Evolutionary conservation across 2,888 invertebrate species (phyloP).

Genomic region (Xestia rhomboidea): DNA sequence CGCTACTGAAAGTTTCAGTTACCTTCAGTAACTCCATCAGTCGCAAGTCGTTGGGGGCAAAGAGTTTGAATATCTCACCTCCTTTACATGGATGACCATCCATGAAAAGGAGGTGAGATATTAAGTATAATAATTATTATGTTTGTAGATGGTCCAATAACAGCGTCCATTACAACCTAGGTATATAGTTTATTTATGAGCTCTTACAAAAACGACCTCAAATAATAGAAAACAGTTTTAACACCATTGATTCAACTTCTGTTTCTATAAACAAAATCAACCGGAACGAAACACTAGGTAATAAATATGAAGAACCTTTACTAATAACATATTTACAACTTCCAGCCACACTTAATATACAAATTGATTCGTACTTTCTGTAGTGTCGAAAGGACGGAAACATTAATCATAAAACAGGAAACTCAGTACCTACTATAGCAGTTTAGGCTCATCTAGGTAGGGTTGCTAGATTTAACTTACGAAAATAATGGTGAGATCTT

Average conservation of each 20-base stretch:
- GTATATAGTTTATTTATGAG: not conserved
- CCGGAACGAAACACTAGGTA: constrained; percentile 18
- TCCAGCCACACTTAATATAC: constrained; percentile 52
- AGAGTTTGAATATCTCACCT: too few relatives aligned
- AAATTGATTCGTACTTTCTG: constrained; percentile 58
- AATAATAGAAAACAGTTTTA: not conserved
- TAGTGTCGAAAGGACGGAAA: constrained; percentile 82
- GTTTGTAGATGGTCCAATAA: too few relatives aligned
- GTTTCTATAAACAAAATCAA: not conserved
- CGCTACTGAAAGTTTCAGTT: too few relatives aligned
- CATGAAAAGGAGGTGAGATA: too few relatives aligned
- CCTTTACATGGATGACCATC: too few relatives aligned
- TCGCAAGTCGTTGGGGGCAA: too few relatives aligned
- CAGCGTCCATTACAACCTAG: too few relatives aligned
- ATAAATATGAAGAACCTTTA: constrained; percentile 17
- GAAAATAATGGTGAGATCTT: not conserved
- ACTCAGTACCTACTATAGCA: constrained; percentile 70
- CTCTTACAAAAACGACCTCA: not conserved
- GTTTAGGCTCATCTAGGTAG: constrained; percentile 68
- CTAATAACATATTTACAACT: constrained; percentile 42
- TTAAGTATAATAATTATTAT: too few relatives aligned
- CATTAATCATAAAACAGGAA: constrained; percentile 85
- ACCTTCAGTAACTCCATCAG: too few relatives aligned
- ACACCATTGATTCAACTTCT: not conserved
- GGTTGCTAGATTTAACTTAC: constrained; percentile 34